Evolutionary conservation across 2,888 invertebrate genomes (phyloP).

Genomic region (Idaea aversata): DNA sequence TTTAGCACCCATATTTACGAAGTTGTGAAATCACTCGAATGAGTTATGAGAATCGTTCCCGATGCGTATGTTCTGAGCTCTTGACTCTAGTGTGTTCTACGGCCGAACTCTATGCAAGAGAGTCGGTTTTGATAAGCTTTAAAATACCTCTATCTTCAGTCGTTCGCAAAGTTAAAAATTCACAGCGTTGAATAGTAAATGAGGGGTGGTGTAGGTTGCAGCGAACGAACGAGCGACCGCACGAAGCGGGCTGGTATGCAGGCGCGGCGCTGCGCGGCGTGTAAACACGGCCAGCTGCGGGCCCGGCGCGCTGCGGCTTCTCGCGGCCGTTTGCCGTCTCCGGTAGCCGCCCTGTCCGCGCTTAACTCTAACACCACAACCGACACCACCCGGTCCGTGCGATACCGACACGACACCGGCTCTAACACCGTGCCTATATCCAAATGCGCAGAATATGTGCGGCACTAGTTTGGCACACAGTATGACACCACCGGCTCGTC

Average conservation of each 20-base stretch:
- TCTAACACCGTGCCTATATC: constrained; percentile 31
- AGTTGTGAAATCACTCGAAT: constrained; percentile 74
- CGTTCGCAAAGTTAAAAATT: constrained; percentile 73
- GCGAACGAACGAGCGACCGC: constrained; percentile 48
- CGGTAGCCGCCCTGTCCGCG: constrained; percentile 24
- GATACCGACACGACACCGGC: constrained; percentile 12
- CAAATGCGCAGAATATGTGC: constrained; percentile 65
- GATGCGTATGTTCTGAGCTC: constrained; percentile 73
- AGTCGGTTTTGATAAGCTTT: constrained; percentile 67
- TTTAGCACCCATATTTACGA: constrained; percentile 87
- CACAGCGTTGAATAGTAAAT: constrained; percentile 75
- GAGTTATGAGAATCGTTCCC: constrained; percentile 70
- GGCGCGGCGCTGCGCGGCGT: constrained; percentile 62
- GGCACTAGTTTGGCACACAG: constrained; percentile 47
- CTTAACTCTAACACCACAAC: constrained; percentile 22
- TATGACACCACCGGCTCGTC: constrained; percentile 69
- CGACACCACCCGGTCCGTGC: constrained; percentile 17
- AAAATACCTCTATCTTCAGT: constrained; percentile 72
- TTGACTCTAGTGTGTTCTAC: constrained; percentile 75
- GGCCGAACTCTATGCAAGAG: constrained; percentile 62
- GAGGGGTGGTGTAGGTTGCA: constrained; percentile 68
- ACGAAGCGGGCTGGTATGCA: constrained; percentile 38
- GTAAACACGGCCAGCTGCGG: constrained; percentile 75
- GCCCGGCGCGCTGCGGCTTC: constrained; percentile 43
- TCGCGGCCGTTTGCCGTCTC: constrained; percentile 34